Evolutionary conservation across 2,113 vertebrate species (phyloP).

Genomic region (Syngnathus typhle): DNA sequence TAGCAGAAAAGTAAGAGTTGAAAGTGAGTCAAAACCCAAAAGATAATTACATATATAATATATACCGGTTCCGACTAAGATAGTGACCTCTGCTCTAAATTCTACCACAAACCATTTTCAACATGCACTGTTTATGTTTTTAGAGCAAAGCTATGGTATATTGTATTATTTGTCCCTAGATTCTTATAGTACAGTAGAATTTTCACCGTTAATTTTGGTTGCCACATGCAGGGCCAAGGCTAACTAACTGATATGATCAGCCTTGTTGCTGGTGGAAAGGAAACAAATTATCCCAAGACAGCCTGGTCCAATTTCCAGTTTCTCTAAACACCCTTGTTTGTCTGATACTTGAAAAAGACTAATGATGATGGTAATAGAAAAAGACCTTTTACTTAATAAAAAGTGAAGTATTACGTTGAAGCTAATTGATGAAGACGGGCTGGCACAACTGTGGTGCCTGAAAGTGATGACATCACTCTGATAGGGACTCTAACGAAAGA

Average conservation of each 20-base stretch:
- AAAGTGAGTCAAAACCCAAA: too few relatives aligned
- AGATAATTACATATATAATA: too few relatives aligned
- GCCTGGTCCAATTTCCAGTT: slow-evolving; percentile 44
- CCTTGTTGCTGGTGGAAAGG: slow-evolving; percentile 53
- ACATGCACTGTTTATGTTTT: not conserved
- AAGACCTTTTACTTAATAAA: not conserved
- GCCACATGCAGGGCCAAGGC: slow-evolving; percentile 65
- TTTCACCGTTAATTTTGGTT: slow-evolving; percentile 64
- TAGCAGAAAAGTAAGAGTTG: too few relatives aligned
- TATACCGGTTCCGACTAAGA: too few relatives aligned
- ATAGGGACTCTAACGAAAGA: slow-evolving; percentile 34
- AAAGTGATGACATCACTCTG: slow-evolving; percentile 55
- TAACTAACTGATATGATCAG: slow-evolving; percentile 70
- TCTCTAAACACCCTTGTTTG: slow-evolving; percentile 47
- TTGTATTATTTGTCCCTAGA: slow-evolving; percentile 5
- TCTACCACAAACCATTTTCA: not conserved
- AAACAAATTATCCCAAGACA: slow-evolving; percentile 61
- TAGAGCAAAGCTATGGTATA: not conserved
- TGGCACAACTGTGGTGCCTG: slow-evolving; percentile 31
- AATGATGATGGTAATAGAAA: slow-evolving; percentile 14
- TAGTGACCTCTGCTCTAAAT: not conserved
- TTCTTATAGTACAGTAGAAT: slow-evolving; percentile 36
- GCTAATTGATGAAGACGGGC: slow-evolving; percentile 44
- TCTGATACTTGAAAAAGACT: slow-evolving; percentile 30
- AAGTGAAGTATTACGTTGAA: slow-evolving; percentile 30